Conservation (phyloP, 2,888 invertebrate species). For the Lycia hirtaria region DNA sequence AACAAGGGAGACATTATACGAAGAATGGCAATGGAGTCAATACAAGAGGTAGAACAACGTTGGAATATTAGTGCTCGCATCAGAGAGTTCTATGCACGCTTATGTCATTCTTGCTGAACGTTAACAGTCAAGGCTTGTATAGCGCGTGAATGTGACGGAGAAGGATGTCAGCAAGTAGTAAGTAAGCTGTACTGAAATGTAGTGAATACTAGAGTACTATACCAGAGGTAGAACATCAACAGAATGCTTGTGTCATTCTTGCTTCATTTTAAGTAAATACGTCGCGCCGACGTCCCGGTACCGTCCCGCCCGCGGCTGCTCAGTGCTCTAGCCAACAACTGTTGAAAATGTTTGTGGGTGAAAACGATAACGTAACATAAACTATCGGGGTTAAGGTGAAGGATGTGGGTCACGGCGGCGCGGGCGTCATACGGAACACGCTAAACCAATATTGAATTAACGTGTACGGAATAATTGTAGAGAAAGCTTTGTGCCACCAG, state of each 20-base stretch:
- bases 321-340: not conserved
- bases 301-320: not conserved
- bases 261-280: not conserved
- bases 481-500: conserved; percentile 65
- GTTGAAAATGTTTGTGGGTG: conserved; percentile 40
- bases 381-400: conserved; percentile 60
- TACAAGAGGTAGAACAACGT: no score
- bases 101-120: no score
- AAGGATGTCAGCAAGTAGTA: no score
- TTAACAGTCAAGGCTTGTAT: no score
- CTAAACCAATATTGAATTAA: conserved; percentile 82
- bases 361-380: conserved; percentile 47
- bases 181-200: no score
- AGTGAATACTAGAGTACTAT: no score
- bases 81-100: no score
- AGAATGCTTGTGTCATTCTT: not conserved
- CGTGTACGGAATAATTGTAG: conserved; percentile 77
- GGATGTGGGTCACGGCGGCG: conserved; percentile 65
- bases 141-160: no score
- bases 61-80: no score
- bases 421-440: conserved; percentile 62
- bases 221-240: not conserved
- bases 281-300: not conserved
- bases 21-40: no score
- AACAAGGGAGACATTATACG: no score